Conservation (phyloP, 53 echinoderm and acorn worm genomes). For the Echinarachnius parma region DNA sequence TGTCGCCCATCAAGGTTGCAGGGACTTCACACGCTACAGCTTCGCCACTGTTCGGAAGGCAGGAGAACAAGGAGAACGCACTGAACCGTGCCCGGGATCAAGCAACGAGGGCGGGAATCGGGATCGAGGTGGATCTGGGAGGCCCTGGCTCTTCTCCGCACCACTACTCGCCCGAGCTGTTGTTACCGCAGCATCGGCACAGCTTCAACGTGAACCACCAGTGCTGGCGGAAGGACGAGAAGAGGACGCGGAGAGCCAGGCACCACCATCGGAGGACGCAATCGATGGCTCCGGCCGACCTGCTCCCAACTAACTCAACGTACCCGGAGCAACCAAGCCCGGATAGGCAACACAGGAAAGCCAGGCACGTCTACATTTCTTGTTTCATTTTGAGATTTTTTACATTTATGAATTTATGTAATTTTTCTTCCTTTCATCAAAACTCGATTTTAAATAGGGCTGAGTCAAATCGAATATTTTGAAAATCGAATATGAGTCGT, state of each 20-base stretch:
- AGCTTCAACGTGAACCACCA: slow-evolving; percentile 39
- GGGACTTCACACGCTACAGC: neutral
- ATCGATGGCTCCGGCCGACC: slow-evolving; percentile 22
- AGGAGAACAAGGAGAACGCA: slow-evolving; percentile 42
- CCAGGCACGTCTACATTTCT: no score
- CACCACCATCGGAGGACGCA: slow-evolving; percentile 18
- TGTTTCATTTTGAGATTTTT: no score
- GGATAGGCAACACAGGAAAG: slow-evolving; percentile 36
- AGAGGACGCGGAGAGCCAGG: slow-evolving; percentile 32
- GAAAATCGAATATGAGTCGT: no score
- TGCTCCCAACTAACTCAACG: neutral
- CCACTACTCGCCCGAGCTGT: neutral
- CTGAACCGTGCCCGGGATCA: slow-evolving; percentile 33
- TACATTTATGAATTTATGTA: no score
- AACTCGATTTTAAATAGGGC: no score
- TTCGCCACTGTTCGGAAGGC: slow-evolving; percentile 8
- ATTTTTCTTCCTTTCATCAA: no score
- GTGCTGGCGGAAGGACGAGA: slow-evolving; percentile 44
- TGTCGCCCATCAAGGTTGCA: neutral
- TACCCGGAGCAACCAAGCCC: slow-evolving; percentile 21
- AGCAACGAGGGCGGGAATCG: neutral
- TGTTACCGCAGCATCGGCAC: slow-evolving; percentile 22
- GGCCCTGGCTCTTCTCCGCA: neutral
- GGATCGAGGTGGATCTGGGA: neutral
- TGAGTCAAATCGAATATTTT: no score